These are phyloP conservation scores for Piaya cayana DNA, from an alignment of 2,113 vertebrate species.

Conservation along the genomic window DNA sequence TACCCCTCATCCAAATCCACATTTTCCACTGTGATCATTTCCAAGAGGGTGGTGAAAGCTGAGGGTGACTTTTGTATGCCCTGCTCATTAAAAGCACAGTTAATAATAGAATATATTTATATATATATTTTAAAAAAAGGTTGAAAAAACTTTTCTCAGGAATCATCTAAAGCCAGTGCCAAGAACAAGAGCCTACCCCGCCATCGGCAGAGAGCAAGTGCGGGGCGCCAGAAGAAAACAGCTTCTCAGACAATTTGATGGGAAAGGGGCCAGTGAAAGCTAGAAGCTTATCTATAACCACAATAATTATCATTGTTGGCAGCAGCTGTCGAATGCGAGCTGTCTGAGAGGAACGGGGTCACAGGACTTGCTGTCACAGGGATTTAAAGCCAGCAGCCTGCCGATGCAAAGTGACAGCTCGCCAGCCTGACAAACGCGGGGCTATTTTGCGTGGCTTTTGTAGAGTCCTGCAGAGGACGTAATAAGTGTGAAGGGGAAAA, in stretches of 20 bases:
- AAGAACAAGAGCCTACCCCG: constrained; percentile 48
- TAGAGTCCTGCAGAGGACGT: background rate
- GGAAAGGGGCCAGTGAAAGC: constrained; percentile 70
- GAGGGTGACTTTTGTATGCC: background rate
- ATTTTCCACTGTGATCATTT: rapidly evolving
- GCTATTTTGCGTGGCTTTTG: background rate
- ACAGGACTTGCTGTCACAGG: constrained; percentile 41
- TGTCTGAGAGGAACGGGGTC: constrained; percentile 58
- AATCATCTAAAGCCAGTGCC: background rate
- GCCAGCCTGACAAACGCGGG: background rate
- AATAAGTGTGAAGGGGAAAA: constrained; percentile 23
- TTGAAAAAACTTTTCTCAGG: constrained; percentile 34
- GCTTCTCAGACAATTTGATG: constrained; percentile 59
- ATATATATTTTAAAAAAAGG: background rate
- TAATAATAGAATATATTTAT: background rate
- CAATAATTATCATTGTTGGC: constrained; percentile 61
- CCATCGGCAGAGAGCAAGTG: constrained; percentile 9
- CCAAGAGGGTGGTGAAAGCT: background rate
- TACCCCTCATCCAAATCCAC: background rate
- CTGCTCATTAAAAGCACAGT: background rate
- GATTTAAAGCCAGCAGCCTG: constrained; percentile 15
- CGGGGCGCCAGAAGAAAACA: constrained; percentile 58
- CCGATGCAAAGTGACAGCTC: constrained; percentile 30
- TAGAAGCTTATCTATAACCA: constrained; percentile 65
- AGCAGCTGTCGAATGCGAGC: constrained; percentile 41